A percentile compares a stretch with the other conserved stretches of the same genome.
phyloP scores from a whole-genome alignment of 2,113 vertebrate genomes.

The Hymenochirus boettgeri region DNA sequence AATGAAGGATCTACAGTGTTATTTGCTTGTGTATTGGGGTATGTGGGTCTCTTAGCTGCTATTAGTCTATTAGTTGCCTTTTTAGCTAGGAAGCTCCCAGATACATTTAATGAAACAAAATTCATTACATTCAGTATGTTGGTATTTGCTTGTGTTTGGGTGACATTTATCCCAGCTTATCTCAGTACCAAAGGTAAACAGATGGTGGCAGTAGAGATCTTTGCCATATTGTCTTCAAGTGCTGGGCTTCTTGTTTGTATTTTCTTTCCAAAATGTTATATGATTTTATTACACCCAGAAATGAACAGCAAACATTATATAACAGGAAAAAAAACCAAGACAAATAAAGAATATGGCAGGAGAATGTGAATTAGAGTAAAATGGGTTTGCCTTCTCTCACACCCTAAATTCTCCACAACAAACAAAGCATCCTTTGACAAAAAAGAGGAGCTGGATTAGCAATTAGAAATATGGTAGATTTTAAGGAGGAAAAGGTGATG shows the following conservation, averaged over 20 bases:
- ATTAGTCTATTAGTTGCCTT: constrained; percentile 42
- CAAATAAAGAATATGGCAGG: too few species aligned
- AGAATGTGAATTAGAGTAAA: too few species aligned
- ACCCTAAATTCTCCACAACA: too few species aligned
- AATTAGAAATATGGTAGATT: too few species aligned
- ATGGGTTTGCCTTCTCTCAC: too few species aligned
- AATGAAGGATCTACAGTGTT: constrained; percentile 34
- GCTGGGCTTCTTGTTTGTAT: constrained; percentile 24
- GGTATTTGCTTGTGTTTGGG: constrained; percentile 41
- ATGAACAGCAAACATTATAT: constrained; percentile 35
- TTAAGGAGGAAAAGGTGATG: too few species aligned
- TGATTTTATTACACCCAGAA: constrained; percentile 42
- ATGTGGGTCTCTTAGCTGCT: constrained; percentile 29
- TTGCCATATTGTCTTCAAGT: constrained; percentile 42
- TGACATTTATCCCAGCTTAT: constrained; percentile 34
- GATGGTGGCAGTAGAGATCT: constrained; percentile 42
- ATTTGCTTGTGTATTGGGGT: constrained; percentile 35
- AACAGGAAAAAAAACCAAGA: constrained; percentile 12
- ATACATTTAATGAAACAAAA: constrained; percentile 45
- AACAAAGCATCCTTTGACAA: too few species aligned
- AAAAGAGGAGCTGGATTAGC: too few species aligned
- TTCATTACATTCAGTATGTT: constrained; percentile 46
- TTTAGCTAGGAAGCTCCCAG: constrained; percentile 39
- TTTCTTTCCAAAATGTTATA: constrained; percentile 39
- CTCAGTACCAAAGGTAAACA: constrained; percentile 39